phyloP scores from a whole-genome alignment of 2,113 vertebrate genomes.

The Microcebus jonahi region DNA sequence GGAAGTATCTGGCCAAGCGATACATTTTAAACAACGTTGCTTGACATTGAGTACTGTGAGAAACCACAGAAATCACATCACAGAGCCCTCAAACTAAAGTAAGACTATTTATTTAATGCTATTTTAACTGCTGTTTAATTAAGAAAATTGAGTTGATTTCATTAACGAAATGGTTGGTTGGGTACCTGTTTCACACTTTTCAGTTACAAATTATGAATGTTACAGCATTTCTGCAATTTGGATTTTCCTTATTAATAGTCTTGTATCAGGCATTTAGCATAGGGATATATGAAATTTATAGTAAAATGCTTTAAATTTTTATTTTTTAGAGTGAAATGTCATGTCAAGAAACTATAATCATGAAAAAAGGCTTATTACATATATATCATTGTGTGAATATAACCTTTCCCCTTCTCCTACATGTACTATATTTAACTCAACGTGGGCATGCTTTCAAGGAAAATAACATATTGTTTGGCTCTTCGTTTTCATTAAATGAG shows the following conservation, averaged over 20 bases:
- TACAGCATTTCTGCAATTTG: background rate
- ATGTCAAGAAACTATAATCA: background rate
- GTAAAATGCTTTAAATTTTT: conserved; percentile 39
- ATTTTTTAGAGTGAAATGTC: conserved; percentile 5
- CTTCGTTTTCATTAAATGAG: conserved; percentile 38
- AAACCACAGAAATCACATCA: background rate
- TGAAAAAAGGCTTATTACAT: conserved; percentile 8
- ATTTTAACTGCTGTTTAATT: conserved; percentile 21
- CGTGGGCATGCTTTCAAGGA: conserved; percentile 41
- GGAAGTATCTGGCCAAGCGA: background rate
- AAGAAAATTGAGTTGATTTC: conserved; percentile 36
- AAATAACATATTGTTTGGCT: conserved; percentile 45
- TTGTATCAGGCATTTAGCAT: background rate
- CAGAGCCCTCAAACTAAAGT: conserved; percentile 2
- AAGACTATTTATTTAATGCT: background rate
- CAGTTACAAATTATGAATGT: background rate
- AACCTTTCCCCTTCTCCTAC: background rate
- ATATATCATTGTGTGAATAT: background rate
- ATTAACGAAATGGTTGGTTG: conserved; percentile 13
- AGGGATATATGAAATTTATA: background rate
- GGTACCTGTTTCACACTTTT: conserved; percentile 9
- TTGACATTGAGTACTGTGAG: background rate
- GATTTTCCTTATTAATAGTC: conserved; percentile 17
- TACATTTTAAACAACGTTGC: background rate
- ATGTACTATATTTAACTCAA: conserved; percentile 13